phyloP scores from a whole-genome alignment of 2,113 vertebrate genomes.

The Numenius arquata region DNA sequence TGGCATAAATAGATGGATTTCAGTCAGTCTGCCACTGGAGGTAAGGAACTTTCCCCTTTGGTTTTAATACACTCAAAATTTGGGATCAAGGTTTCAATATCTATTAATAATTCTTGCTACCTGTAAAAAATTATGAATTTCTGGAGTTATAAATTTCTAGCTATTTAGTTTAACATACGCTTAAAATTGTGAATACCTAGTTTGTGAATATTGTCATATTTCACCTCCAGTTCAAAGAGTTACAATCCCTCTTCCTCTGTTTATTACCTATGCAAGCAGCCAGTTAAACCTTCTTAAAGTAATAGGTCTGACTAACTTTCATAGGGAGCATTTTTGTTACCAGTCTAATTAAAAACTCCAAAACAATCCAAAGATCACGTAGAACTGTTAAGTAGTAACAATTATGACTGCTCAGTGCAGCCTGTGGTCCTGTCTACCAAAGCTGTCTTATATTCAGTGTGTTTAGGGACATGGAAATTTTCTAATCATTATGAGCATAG shows the following conservation, averaged over 20 bases:
- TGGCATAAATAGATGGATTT: not conserved
- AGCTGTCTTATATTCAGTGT: not conserved
- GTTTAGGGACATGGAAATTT: not conserved
- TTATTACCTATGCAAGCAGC: not conserved
- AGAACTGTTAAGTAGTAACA: not conserved
- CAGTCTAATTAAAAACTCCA: not conserved
- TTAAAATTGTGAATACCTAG: not conserved
- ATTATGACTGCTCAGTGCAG: not conserved
- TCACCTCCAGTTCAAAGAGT: not conserved
- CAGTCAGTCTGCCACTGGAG: not conserved
- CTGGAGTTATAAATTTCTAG: not conserved
- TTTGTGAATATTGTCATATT: not conserved
- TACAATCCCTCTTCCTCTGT: not conserved
- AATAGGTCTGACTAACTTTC: not conserved
- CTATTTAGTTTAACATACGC: not conserved
- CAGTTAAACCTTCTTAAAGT: not conserved
- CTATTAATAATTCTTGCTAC: not conserved
- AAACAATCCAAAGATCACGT: not conserved
- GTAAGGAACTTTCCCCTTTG: not conserved
- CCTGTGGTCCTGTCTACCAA: not conserved
- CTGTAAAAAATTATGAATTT: not conserved
- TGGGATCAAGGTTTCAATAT: not conserved
- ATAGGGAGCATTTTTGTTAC: not conserved
- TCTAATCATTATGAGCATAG: not conserved
- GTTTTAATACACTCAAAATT: not conserved